These are phyloP conservation scores for Ptyas mucosa DNA, from an alignment of 2,113 vertebrate genomes.

Conservation along the genomic window DNA sequence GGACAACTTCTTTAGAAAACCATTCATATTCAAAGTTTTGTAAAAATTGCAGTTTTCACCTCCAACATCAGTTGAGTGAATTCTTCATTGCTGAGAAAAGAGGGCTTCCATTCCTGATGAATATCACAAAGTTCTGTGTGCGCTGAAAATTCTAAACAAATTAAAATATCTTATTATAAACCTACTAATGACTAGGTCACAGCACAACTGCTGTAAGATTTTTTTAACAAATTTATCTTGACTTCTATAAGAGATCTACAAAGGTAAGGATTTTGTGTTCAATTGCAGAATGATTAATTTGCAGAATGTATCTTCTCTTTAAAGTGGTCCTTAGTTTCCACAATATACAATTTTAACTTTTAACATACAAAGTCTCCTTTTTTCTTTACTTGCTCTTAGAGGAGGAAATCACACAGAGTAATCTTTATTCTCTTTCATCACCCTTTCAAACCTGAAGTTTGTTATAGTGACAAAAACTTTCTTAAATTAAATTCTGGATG, in stretches of 20 bases:
- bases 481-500: not conserved
- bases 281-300: not conserved
- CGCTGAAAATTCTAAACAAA: constrained; percentile 72
- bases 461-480: not conserved
- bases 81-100: constrained; percentile 81
- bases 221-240: not conserved
- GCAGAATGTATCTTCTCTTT: not conserved
- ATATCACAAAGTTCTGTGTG: constrained; percentile 75
- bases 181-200: not conserved
- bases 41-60: constrained; percentile 59
- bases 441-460: not conserved
- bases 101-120: constrained; percentile 80
- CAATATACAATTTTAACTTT: not conserved
- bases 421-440: not conserved
- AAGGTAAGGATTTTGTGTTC: not conserved
- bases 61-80: constrained; percentile 84
- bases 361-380: not conserved
- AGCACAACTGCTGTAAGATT: not conserved
- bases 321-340: not conserved
- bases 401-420: not conserved
- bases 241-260: not conserved
- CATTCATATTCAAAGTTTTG: not conserved
- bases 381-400: not conserved
- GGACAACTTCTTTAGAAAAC: not conserved
- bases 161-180: constrained; percentile 28